phyloP scores from a whole-genome alignment of 2,888 invertebrate species.

The Leucophenga maculata region DNA sequence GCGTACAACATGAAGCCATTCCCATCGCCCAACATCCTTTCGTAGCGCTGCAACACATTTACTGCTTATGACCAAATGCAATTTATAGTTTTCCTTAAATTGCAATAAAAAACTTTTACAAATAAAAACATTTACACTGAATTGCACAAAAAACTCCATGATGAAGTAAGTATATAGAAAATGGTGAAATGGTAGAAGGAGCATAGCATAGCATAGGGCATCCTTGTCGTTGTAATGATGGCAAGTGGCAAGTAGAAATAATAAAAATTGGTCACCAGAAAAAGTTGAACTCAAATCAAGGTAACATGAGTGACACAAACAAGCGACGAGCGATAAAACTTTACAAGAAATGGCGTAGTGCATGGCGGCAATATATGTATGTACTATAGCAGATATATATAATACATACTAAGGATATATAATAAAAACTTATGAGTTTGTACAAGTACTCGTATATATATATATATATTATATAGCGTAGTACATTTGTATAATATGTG shows the following conservation, averaged over 20 bases:
- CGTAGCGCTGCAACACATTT: constrained; percentile 13
- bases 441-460: background rate
- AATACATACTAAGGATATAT: background rate
- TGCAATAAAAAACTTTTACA: constrained; percentile 35
- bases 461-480: background rate
- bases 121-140: constrained; percentile 31
- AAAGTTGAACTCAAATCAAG: constrained; percentile 43
- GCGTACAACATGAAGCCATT: background rate
- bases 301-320: constrained; percentile 42
- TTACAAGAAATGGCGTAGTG: background rate
- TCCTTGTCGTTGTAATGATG: background rate
- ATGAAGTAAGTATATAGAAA: background rate
- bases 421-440: background rate
- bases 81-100: constrained; percentile 35
- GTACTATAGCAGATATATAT: background rate
- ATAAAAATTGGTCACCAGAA: constrained; percentile 27
- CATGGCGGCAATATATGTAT: background rate
- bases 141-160: constrained; percentile 4
- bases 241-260: constrained; percentile 3
- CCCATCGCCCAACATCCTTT: background rate
- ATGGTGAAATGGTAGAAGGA: background rate
- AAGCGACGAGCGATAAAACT: constrained; percentile 40
- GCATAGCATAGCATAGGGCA: no score
- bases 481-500: no score
- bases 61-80: constrained; percentile 30